Base-by-base conservation (phyloP, 2,888 invertebrate species). In the Anoncus sp. region DNA sequence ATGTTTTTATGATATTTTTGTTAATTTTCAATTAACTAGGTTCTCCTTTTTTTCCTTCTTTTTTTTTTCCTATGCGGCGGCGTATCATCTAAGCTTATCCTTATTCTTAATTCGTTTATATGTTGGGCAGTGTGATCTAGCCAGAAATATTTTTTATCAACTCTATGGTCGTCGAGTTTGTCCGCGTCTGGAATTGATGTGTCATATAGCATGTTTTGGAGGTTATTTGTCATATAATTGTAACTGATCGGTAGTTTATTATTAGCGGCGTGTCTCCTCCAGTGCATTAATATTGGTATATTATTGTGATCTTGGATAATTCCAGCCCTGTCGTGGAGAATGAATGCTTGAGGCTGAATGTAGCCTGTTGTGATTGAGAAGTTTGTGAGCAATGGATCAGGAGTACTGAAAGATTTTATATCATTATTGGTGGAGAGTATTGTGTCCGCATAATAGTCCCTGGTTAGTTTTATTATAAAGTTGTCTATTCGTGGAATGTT, bases 401-500 rank as follows among this genome's bases (percentile, higher is more conserved):
- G 49, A 4, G 1, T 1, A 31, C 20, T 59, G 31, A 31, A 51
- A 27, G 27, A 14, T 45, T 55, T 20, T 1, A 49, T 47, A 1
- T 6, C 40, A 0, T 16, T 6, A 12, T 53, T 70, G 0, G 38
- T 40, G 0, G 51, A 59, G 0, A 22, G 27, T 1, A 24, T 4
- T 10, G n/a, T 35, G 14, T 31, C 1, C 2, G 55, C 57, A 20
- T 12, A 65, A 9, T 77, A 77, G 38, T 75, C 57, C 59, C 79
- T 77, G 24, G 60, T 59, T 2, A 65, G 40, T 24, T 31, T 75
- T 10, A 77, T 53, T 1, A 70, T 67, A 31, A 72, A 69, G 18
- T 47, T 38, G 9, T 57, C 47, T 12, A 72, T 74, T 35, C 77
- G 49, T 0, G 75, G 51, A 6, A 75, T 73, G 31, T 75, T 12